Conservation (phyloP, 2,113 vertebrate genomes). For the Phalacrocorax pelagicus region DNA sequence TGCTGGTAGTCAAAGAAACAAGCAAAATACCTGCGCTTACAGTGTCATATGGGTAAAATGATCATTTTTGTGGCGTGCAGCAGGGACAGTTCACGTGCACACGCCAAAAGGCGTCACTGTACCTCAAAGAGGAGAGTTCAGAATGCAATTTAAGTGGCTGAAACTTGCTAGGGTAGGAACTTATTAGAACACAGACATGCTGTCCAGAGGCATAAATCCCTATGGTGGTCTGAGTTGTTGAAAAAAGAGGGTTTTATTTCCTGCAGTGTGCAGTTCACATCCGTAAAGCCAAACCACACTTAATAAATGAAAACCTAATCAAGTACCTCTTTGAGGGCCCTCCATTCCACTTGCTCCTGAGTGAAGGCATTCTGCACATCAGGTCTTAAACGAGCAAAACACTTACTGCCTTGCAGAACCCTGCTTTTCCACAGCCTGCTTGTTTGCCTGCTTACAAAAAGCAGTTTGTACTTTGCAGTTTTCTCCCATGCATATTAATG, state of each 20-base stretch:
- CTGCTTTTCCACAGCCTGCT: not conserved
- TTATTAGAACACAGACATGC: not conserved
- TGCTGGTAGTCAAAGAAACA: not conserved
- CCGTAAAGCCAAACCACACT: not conserved
- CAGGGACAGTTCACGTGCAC: not conserved
- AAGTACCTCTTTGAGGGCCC: not conserved
- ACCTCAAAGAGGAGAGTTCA: not conserved
- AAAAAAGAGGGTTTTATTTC: not conserved
- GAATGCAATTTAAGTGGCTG: not conserved
- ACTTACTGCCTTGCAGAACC: not conserved
- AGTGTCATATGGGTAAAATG: not conserved
- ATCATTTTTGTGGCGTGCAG: not conserved
- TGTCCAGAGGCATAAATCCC: not conserved
- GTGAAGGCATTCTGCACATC: not conserved
- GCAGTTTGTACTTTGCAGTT: not conserved
- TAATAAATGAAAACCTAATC: not conserved
- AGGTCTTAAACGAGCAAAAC: not conserved
- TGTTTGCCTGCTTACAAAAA: not conserved
- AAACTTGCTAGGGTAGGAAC: not conserved
- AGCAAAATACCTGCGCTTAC: not conserved
- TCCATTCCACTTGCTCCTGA: not conserved
- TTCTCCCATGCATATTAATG: not conserved
- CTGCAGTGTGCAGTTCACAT: not conserved
- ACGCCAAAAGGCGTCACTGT: not conserved
- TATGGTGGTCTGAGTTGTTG: not conserved